Base-by-base conservation (phyloP, 2,888 invertebrate species). In the Drosophila tripunctata region DNA sequence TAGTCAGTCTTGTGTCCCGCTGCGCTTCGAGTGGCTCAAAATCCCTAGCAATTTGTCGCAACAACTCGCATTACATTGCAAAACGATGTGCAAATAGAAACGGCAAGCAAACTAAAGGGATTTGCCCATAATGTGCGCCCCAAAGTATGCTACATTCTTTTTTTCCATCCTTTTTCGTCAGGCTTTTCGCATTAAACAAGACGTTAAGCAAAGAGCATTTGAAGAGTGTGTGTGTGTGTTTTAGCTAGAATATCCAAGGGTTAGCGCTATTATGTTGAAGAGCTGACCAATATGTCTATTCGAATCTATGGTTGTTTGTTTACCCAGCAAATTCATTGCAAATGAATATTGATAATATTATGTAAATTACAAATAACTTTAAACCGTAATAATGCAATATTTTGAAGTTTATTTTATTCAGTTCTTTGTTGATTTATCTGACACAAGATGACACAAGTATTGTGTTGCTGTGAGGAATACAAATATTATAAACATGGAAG, bases 51-150 rank as follows among this genome's bases (percentile, higher is more conserved):
- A 82, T 82, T 82, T 87, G 82, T 82, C 72, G 78, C 75, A 87
- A 80, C 87, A 80, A 72, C 81, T 84, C 87, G 78, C 78, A 82
- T 82, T 82, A 84, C 82, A 82, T 83, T 79, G 73, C 87, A 83
- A 79, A 86, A 76, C 77, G 80, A 68, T 73, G 87, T 72, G 84
- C 84, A 80, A 80, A 80, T 86, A 78, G 86, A 67, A 86, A 64
- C 47, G 62, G 63, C 60, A 38, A 41, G 55, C 72, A 65, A 75
- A 75, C 86, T 79, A 65, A 71, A 75, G 83, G 86, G 86, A 85
- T 75, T 86, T 79, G 47, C 44, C 38, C 66, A 62, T 71, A 82
- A 85, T 78, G 65, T 62, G 51, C 19, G 56, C 58, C 75, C 33
- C 65, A 57, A 78, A 70, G 45, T 66, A 66, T 68, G 75, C 63